These are phyloP conservation scores for Abscondita cerata DNA, from an alignment of 2,888 invertebrate species.

Conservation along the genomic window DNA sequence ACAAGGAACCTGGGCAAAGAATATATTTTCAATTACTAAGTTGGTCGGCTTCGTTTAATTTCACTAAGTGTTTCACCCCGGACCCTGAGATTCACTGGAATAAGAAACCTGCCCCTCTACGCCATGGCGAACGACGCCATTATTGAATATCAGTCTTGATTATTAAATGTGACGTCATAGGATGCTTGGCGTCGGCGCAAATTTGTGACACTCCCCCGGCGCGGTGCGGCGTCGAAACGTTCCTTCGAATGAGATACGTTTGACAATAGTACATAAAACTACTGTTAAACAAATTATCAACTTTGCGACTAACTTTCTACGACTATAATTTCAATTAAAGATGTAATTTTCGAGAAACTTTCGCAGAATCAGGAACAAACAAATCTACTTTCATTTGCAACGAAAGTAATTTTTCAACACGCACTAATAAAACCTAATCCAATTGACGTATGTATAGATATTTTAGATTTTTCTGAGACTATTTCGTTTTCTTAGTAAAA, in stretches of 20 bases:
- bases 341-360: neutral
- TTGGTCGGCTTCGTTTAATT: slow-evolving; percentile 56
- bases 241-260: slow-evolving; percentile 23
- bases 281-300: slow-evolving; percentile 20
- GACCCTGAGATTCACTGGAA: slow-evolving; percentile 55
- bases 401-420: neutral
- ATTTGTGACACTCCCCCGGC: slow-evolving; percentile 51
- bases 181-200: slow-evolving; percentile 56
- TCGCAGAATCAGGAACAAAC: neutral
- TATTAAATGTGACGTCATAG: slow-evolving; percentile 59
- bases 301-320: slow-evolving; percentile 16
- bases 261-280: slow-evolving; percentile 10
- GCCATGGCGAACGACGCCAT: slow-evolving; percentile 56
- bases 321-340: slow-evolving; percentile 14
- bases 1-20: slow-evolving; percentile 36
- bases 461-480: no score
- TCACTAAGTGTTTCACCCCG: slow-evolving; percentile 56
- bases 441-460: no score
- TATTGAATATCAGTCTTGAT: slow-evolving; percentile 61
- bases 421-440: no score
- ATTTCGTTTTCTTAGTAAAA: no score
- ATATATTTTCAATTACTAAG: slow-evolving; percentile 56
- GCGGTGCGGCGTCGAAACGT: slow-evolving; percentile 22
- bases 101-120: slow-evolving; percentile 43
- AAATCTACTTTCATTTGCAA: slow-evolving; percentile 2